phyloP scores from a whole-genome alignment of 1,140 invertebrate genomes.

The Gonatopus flavifemur region DNA sequence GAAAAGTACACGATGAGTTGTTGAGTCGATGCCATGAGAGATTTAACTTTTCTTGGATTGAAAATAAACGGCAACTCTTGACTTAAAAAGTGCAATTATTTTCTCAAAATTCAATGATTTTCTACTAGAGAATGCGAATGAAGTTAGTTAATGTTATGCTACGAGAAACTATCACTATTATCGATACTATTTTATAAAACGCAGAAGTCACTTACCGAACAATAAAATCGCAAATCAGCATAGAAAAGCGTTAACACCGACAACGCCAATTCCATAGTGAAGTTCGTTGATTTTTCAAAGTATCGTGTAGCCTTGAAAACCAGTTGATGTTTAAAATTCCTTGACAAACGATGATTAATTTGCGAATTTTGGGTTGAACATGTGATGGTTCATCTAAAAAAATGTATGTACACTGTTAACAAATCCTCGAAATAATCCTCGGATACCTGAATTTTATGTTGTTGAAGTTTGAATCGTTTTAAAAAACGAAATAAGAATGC shows the following conservation, averaged over 20 bases:
- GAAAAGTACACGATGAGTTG: neutral
- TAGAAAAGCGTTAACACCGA: constrained; percentile 21
- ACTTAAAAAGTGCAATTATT: too few relatives aligned
- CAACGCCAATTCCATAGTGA: constrained; percentile 25
- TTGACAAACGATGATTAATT: neutral
- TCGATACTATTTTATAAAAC: too few relatives aligned
- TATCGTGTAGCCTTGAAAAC: too few relatives aligned
- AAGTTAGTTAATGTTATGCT: too few relatives aligned
- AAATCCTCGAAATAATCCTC: neutral
- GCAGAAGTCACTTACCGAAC: constrained; percentile 22
- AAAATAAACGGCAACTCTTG: too few relatives aligned
- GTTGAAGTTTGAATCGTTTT: too few relatives aligned
- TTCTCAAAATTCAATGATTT: too few relatives aligned
- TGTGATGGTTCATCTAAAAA: neutral
- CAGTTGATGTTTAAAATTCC: too few relatives aligned
- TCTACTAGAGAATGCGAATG: too few relatives aligned
- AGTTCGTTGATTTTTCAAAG: too few relatives aligned
- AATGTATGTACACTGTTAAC: neutral
- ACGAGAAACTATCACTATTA: too few relatives aligned
- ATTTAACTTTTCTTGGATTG: neutral
- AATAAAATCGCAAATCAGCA: constrained; percentile 14
- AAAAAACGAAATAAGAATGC: too few relatives aligned
- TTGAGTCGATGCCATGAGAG: neutral
- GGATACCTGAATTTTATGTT: neutral
- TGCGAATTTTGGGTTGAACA: neutral